Evolutionary conservation across 1,140 invertebrate genomes (phyloP).

Genomic region (Drosophila setifemur): DNA sequence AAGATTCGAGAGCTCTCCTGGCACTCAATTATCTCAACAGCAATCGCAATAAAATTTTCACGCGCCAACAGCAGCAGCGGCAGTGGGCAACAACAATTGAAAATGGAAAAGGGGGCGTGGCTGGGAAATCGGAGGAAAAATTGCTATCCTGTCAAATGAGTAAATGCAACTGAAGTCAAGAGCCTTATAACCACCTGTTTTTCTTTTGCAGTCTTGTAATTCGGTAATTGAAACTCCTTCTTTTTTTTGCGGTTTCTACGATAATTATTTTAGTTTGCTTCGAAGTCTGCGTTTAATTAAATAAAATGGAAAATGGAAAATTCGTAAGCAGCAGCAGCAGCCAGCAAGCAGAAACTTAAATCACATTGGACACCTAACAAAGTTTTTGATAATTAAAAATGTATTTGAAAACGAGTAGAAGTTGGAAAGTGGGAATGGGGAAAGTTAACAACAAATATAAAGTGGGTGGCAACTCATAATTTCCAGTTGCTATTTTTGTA

Average conservation of each 20-base stretch:
- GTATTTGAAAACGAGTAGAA: slow-evolving; percentile 1
- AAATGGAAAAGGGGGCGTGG: slow-evolving; percentile 53
- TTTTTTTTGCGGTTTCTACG: slow-evolving; percentile 18
- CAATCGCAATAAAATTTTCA: slow-evolving; percentile 58
- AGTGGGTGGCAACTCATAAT: slow-evolving; percentile 28
- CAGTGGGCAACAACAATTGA: slow-evolving; percentile 42
- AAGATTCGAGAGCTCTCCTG: background rate
- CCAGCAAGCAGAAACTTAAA: slow-evolving; percentile 1
- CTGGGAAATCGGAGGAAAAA: slow-evolving; percentile 23
- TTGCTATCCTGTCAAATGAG: slow-evolving; percentile 55
- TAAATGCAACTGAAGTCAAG: slow-evolving; percentile 17
- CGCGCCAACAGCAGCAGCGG: too few species aligned
- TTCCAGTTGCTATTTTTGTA: too few species aligned
- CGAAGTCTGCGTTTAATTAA: slow-evolving; percentile 16
- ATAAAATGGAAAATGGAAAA: slow-evolving; percentile 22
- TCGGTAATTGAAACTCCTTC: slow-evolving; percentile 64
- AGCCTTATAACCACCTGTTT: slow-evolving; percentile 25
- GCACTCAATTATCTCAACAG: slow-evolving; percentile 45
- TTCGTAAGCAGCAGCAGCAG: slow-evolving; percentile 2
- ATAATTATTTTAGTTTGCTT: slow-evolving; percentile 41
- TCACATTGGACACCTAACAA: slow-evolving; percentile 9
- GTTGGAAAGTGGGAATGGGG: slow-evolving; percentile 5
- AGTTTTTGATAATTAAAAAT: slow-evolving; percentile 30
- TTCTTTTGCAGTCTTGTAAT: background rate
- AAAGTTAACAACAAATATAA: slow-evolving; percentile 10